Evolutionary conservation across 1,140 invertebrate species (phyloP).

Genomic region (Cotesia vestalis): DNA sequence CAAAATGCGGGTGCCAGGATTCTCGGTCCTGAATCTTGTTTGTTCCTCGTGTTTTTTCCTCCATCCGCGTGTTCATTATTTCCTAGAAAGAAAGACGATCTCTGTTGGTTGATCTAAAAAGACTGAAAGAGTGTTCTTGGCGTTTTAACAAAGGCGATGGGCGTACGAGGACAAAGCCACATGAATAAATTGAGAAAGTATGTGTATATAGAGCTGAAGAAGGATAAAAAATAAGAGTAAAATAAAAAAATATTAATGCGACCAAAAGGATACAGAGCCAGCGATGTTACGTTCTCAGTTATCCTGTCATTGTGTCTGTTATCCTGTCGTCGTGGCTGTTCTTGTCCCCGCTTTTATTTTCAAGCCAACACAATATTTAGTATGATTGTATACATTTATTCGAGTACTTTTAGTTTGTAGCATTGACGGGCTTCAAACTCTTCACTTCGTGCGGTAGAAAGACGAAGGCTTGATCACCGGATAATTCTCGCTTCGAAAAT

Average conservation of each 20-base stretch:
- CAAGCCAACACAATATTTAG: background rate
- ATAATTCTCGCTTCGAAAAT: background rate
- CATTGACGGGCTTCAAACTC: conserved; percentile 15
- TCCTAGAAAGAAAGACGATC: conserved; percentile 9
- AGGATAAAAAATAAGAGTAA: background rate
- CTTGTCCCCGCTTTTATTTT: background rate
- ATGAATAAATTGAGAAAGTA: conserved; percentile 16
- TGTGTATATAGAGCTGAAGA: background rate
- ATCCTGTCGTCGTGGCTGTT: conserved; percentile 10
- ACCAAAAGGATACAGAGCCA: background rate
- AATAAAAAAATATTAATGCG: background rate
- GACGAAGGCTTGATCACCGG: conserved; percentile 15
- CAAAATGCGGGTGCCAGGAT: conserved; percentile 10
- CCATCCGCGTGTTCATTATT: background rate
- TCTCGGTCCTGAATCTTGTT: no score
- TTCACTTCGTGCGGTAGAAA: background rate
- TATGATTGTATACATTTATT: background rate
- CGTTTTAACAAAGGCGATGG: conserved; percentile 11
- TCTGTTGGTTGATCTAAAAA: conserved; percentile 17
- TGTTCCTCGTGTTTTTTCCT: background rate
- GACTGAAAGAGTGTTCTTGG: conserved; percentile 8
- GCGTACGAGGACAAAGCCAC: conserved; percentile 16
- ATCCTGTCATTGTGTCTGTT: conserved; percentile 19
- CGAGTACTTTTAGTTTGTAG: background rate
- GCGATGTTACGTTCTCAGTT: conserved; percentile 6